A percentile compares a stretch with the other conserved stretches of the same genome.
phyloP scores from a whole-genome alignment of 2,797 vertebrate species.

The Acipenser ruthenus region DNA sequence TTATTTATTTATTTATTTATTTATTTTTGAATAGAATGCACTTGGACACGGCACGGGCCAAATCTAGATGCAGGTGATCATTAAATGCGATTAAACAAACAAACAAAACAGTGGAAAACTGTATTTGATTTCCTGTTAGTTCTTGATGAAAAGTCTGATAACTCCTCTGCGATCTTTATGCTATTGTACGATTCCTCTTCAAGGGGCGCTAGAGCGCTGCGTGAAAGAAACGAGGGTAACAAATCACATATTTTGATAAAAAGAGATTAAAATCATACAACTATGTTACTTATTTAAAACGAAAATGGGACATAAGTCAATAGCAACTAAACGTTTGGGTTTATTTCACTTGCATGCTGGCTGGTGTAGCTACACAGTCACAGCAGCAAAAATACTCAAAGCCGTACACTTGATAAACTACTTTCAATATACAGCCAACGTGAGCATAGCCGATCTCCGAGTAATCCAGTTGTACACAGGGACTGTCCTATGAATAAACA shows the following conservation, averaged over 20 bases:
- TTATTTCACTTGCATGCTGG: slow-evolving; percentile 4
- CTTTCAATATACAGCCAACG: no score
- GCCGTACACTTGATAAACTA: no score
- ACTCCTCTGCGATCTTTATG: slow-evolving; percentile 47
- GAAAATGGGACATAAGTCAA: slow-evolving; percentile 4
- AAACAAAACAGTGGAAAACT: slow-evolving; percentile 15
- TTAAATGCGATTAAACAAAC: not conserved
- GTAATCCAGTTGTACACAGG: no score
- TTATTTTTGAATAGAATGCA: no score
- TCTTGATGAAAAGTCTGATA: slow-evolving; percentile 26
- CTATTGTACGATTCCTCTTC: slow-evolving; percentile 65
- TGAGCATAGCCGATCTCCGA: no score
- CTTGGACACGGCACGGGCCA: no score
- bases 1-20: no score
- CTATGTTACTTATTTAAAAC: slow-evolving; percentile 23
- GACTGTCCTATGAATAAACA: no score
- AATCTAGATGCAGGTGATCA: no score
- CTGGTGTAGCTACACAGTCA: no score
- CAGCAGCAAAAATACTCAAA: no score
- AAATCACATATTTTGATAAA: slow-evolving; percentile 25
- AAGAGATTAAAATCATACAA: slow-evolving; percentile 15
- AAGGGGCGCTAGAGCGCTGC: slow-evolving; percentile 89
- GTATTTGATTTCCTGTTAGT: slow-evolving; percentile 25
- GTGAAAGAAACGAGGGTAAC: slow-evolving; percentile 33
- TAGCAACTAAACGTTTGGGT: slow-evolving; percentile 27